These are phyloP conservation scores for Camponotus vicinus DNA, from an alignment of 1,140 invertebrate species.

Conservation along the genomic window DNA sequence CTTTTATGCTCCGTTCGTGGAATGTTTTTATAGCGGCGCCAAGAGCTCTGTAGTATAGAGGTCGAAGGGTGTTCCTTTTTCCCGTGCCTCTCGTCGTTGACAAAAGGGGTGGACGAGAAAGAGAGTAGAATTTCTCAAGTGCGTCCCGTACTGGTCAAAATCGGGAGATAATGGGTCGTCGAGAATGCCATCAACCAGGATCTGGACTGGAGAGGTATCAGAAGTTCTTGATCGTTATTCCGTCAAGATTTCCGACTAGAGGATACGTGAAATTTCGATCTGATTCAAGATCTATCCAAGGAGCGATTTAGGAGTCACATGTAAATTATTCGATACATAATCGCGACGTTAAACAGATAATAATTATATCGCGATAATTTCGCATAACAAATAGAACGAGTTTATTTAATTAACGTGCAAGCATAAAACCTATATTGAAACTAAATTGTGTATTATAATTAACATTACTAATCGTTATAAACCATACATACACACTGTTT, in stretches of 20 bases:
- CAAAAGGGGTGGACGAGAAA: conserved; percentile 3
- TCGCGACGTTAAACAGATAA: neutral
- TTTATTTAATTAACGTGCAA: conserved; percentile 23
- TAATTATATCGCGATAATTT: conserved; percentile 32
- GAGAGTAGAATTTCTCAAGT: neutral
- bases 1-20: conserved; percentile 55
- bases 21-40: conserved; percentile 66
- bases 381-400: conserved; percentile 35
- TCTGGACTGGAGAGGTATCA: conserved; percentile 36
- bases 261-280: neutral
- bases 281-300: conserved; percentile 6
- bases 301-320: neutral
- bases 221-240: conserved; percentile 52
- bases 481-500: neutral
- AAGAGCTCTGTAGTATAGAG: conserved; percentile 32
- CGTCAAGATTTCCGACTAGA: conserved; percentile 43
- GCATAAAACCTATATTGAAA: conserved; percentile 18
- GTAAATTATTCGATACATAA: conserved; percentile 34
- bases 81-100: conserved; percentile 28
- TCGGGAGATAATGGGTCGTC: conserved; percentile 39
- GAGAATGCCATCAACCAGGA: conserved; percentile 32
- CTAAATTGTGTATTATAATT: conserved; percentile 22
- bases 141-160: conserved; percentile 19
- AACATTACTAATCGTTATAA: conserved; percentile 33
- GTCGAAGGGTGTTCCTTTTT: conserved; percentile 26